Conservation (phyloP, 1,140 invertebrate genomes). For the Solenopsis fugax region DNA sequence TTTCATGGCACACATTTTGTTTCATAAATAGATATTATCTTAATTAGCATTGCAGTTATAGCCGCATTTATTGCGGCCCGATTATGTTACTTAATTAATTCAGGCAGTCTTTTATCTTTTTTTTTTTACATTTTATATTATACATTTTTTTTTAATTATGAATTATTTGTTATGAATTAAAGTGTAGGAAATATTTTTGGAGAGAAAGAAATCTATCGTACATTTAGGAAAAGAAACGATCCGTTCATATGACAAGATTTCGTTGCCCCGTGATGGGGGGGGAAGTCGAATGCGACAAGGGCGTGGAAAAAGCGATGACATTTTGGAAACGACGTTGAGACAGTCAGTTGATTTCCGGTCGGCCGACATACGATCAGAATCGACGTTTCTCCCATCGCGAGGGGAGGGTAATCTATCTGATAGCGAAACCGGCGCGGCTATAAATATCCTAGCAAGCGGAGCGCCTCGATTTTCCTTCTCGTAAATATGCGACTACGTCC, state of each 20-base stretch:
- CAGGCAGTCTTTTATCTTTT: background rate
- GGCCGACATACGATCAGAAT: conserved; percentile 27
- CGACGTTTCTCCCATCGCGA: conserved; percentile 35
- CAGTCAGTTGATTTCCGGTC: conserved; percentile 46
- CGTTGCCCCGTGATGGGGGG: background rate
- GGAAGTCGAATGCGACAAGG: background rate
- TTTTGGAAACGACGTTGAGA: conserved; percentile 43
- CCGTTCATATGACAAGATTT: background rate
- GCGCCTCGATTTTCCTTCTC: conserved; percentile 56
- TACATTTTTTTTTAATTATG: background rate
- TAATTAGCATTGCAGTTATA: conserved; percentile 45
- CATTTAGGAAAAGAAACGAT: background rate
- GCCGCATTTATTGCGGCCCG: background rate
- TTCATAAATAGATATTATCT: conserved; percentile 31
- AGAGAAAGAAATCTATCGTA: background rate
- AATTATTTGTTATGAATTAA: background rate
- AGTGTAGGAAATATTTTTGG: background rate
- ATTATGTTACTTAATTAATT: background rate
- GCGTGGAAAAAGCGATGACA: conserved; percentile 21
- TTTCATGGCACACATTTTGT: conserved; percentile 1
- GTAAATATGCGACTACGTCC: conserved; percentile 59
- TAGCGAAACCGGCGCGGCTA: conserved; percentile 26
- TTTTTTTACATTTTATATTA: no score
- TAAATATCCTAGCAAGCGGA: conserved; percentile 54
- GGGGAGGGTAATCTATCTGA: conserved; percentile 50